Evolutionary conservation across 2,797 vertebrate genomes (phyloP).

Genomic region (Sylvia borin): DNA sequence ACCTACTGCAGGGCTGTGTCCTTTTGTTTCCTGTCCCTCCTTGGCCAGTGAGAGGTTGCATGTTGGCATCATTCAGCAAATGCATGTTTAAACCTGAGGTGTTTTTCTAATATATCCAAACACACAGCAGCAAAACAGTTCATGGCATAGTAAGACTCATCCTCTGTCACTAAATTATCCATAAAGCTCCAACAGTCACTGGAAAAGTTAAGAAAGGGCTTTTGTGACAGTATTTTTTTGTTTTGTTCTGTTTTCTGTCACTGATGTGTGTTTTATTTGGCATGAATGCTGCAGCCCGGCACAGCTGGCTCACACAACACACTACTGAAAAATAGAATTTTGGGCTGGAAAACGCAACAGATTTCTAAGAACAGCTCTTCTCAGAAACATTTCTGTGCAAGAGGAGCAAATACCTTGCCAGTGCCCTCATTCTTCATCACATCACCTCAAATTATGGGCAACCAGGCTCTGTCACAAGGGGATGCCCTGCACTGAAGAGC

Average conservation of each 20-base stretch:
- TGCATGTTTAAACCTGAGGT: accelerated
- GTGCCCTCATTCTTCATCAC: not conserved
- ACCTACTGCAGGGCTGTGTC: not conserved
- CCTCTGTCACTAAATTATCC: not conserved
- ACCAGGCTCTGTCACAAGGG: not conserved
- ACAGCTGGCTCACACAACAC: not conserved
- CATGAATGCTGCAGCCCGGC: not conserved
- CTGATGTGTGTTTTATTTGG: not conserved
- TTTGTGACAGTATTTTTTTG: not conserved
- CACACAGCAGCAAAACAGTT: not conserved
- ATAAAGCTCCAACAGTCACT: not conserved
- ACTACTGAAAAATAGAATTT: not conserved
- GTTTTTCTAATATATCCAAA: not conserved
- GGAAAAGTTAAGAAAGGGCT: not conserved
- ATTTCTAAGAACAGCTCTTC: not conserved
- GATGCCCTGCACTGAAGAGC: not conserved
- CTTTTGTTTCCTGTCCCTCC: not conserved
- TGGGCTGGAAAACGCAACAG: not conserved
- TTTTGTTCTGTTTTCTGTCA: not conserved
- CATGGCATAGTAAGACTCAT: not conserved
- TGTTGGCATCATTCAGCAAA: not conserved
- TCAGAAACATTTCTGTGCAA: not conserved
- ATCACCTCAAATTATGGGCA: not conserved
- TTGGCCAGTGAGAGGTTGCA: not conserved
- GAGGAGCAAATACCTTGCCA: not conserved